Evolutionary conservation across 2,888 invertebrate genomes (phyloP), one percentile per base, ranked within the genome.

Genomic region (Arge pagana): DNA sequence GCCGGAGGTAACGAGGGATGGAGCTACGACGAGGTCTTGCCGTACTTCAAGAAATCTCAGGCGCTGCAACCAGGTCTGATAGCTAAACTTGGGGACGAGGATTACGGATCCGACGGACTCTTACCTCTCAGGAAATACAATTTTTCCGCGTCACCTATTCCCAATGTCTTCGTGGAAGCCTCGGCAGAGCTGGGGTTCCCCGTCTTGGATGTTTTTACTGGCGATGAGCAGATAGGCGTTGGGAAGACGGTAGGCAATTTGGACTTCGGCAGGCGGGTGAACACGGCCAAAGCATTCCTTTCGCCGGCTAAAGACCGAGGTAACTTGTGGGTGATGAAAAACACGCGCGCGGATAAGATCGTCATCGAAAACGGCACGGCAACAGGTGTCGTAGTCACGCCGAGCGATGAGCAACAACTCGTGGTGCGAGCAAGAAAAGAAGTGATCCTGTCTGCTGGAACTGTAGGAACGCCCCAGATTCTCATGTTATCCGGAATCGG

Each of bases 401-500:
- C 89, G 62, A 85, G 85, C 64, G 71, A 78, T 3, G 75, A 62
- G 43, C 62, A 59, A 58, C 78, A 77, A 6, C 78, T 77, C 50
- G 78, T 79, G 11, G 81, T 87, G 0, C 79, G 77, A 55, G 89
- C 88, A 0, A 62, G 56, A 21, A 81, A 79, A 4, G 95, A 95
- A 76, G 85, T 96, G 0, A 88, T 97, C 55, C 72, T 97, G 31
- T 87, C 92, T 13, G 92, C 91, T 0, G 97, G 95, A 1, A 77
- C 92, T 0, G 81, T 95, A 57, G 88, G 90, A 67, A 86, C 90
- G 2, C 93, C 94, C 0, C 93, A 95, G 70, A 65, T 95, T 11
- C 78, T 96, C 23, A 90, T 93, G 90, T 70, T 95, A 35, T 91
- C 92, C 1, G 95, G 95, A 0, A 81, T 93, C 8, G 90, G 91